phyloP scores from a whole-genome alignment of 2,113 vertebrate genomes.

The Choloepus hoffmanni region DNA sequence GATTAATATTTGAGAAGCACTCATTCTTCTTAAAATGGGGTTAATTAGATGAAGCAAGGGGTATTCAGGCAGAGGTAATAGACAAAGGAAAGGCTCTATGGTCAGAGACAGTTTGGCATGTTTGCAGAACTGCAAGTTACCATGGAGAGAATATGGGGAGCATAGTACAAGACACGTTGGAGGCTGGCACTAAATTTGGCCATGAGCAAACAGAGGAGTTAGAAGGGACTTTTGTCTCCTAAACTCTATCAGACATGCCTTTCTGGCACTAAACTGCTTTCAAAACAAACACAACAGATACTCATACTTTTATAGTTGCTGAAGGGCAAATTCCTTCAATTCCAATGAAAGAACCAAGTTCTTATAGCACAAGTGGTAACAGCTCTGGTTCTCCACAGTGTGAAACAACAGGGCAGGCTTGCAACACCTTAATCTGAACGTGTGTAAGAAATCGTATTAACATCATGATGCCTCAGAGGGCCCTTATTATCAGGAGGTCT shows the following conservation, averaged over 20 bases:
- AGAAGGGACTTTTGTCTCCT: constrained; percentile 32
- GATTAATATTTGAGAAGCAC: neutral
- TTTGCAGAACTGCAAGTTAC: neutral
- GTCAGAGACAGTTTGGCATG: neutral
- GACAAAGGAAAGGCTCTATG: neutral
- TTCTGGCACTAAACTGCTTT: constrained; percentile 59
- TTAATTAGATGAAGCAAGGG: neutral
- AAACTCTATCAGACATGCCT: constrained; percentile 45
- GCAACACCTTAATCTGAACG: neutral
- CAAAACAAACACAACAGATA: constrained; percentile 72
- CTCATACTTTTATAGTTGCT: constrained; percentile 75
- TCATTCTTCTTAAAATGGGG: neutral
- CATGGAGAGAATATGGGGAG: neutral
- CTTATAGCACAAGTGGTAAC: constrained; percentile 58
- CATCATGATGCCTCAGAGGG: neutral
- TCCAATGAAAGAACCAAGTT: constrained; percentile 68
- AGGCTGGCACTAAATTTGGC: constrained; percentile 6
- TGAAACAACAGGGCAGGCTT: constrained; percentile 40
- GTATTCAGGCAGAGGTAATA: neutral
- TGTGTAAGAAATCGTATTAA: neutral
- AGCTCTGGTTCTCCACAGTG: constrained; percentile 40
- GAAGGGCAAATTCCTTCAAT: constrained; percentile 78
- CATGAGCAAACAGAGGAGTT: neutral
- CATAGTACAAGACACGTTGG: neutral
- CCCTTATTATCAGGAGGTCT: neutral